Conservation (phyloP, 2,113 vertebrate species). For the Ptychochromis oligacanthus region DNA sequence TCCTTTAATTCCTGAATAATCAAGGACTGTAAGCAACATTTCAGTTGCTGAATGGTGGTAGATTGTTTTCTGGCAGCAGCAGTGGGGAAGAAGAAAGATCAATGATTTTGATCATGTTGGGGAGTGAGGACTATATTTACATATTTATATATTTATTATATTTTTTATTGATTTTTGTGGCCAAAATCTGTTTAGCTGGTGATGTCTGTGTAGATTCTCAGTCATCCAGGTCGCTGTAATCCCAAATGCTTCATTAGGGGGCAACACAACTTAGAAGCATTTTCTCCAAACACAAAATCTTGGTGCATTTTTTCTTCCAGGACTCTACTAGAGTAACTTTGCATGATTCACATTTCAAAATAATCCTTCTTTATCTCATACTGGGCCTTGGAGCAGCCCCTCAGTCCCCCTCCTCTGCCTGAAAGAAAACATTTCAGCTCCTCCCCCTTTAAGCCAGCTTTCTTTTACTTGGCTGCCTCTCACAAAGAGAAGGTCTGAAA, state of each 20-base stretch:
- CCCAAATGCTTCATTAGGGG: not conserved
- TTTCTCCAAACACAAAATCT: not conserved
- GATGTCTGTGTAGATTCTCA: not conserved
- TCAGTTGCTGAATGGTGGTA: not conserved
- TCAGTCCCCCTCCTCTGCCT: not conserved
- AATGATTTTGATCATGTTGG: not conserved
- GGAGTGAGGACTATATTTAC: rapidly evolving
- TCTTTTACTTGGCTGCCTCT: not conserved
- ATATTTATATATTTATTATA: too few species aligned
- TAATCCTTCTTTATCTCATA: not conserved
- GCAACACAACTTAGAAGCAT: too few species aligned
- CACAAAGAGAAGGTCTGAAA: not conserved
- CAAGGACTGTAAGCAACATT: not conserved
- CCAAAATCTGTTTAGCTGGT: not conserved
- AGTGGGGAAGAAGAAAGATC: not conserved
- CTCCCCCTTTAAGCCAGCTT: not conserved
- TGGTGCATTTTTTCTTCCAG: not conserved
- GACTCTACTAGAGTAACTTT: not conserved
- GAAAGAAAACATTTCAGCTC: rapidly evolving
- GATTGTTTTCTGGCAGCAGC: not conserved
- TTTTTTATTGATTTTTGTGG: too few species aligned
- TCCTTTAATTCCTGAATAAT: not conserved
- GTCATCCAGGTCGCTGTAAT: not conserved
- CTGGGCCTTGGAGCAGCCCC: not conserved
- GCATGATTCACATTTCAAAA: not conserved